Evolutionary conservation across 2,113 vertebrate genomes (phyloP), one percentile per base, ranked within the genome.

Genomic region (Mustela nigripes): DNA sequence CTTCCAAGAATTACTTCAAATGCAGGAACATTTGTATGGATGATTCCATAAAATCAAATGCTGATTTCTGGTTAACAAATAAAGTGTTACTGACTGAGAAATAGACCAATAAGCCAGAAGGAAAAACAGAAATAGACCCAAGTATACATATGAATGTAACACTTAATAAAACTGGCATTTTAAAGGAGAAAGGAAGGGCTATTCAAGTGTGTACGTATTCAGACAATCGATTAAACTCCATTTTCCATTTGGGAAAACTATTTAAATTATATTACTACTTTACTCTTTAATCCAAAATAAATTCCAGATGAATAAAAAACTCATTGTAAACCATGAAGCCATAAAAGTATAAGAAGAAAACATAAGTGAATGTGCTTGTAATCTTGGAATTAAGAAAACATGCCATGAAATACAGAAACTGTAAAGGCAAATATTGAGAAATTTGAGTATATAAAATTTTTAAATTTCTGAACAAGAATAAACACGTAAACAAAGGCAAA

Each of bases 241-340:
- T 67, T 90, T 89, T 93, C 53, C n/a, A 82, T 31, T 81, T 42
- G 42, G 24, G 80, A 89, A 86, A 93, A 80, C 42, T 39, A 67
- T 93, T 90, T 82, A 80, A 90, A 50, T 95, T 62, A 87, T 48
- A 93, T 50, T 69, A 21, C 19, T 69, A 71, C 58, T 16, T 76
- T 50, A 90, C n/a, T 82, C 86, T 33, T 90, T 90, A 82, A 19
- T 63, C 63, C 80, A 93, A 93, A 96, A 81, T 76, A 86, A 95
- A 69, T 76, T 93, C 73, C 65, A 22, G 85, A 58, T 82, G 50
- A 95, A 78, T 89, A 65, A 92, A 94, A 95, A 63, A 56, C 11
- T 65, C 69, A 92, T 48, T 82, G 67, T 86, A 65, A 95, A 82
- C 62, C 50, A 58, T 8, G 33, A 93, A 93, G 63, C 33, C 31